Evolutionary conservation across 1,140 invertebrate species (phyloP).

Genomic region (Drosophila kohkoa): DNA sequence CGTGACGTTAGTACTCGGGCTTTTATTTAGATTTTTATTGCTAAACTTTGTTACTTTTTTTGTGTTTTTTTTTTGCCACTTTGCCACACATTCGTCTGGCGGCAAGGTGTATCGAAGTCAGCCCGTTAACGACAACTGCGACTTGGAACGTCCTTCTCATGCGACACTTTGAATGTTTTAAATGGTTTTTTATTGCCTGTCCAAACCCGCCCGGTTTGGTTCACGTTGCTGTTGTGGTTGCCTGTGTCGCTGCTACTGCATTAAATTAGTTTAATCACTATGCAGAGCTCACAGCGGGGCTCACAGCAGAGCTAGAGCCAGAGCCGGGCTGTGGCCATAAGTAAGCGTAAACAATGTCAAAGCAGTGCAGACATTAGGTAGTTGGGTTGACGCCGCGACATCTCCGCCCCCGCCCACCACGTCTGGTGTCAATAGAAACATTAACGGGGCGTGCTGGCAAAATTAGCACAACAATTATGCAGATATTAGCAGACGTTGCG

Average conservation of each 20-base stretch:
- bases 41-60: slow-evolving; percentile 74
- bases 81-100: slow-evolving; percentile 50
- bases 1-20: slow-evolving; percentile 23
- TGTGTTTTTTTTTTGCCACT: slow-evolving; percentile 36
- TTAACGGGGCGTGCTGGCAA: slow-evolving; percentile 78
- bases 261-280: slow-evolving; percentile 83
- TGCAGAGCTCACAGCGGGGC: slow-evolving; percentile 51
- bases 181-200: slow-evolving; percentile 75
- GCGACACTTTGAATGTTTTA: slow-evolving; percentile 83
- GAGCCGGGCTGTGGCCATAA: slow-evolving; percentile 57
- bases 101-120: slow-evolving; percentile 55
- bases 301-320: slow-evolving; percentile 1
- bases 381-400: not conserved
- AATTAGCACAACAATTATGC: slow-evolving; percentile 83
- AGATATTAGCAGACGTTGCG: slow-evolving; percentile 68
- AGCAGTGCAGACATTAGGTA: slow-evolving; percentile 63
- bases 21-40: slow-evolving; percentile 80
- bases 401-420: slow-evolving; percentile 13
- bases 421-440: slow-evolving; percentile 76
- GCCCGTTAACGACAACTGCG: slow-evolving; percentile 48
- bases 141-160: slow-evolving; percentile 61
- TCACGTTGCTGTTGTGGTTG: slow-evolving; percentile 31
- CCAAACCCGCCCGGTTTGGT: slow-evolving; percentile 22
- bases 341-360: slow-evolving; percentile 82
- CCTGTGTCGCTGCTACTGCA: slow-evolving; percentile 57